Percentiles rank a stretch among this genome's conserved stretches.
Evolutionary conservation across 2,797 vertebrate genomes (phyloP).

Genomic region (Hephaestus fuliginosus): DNA sequence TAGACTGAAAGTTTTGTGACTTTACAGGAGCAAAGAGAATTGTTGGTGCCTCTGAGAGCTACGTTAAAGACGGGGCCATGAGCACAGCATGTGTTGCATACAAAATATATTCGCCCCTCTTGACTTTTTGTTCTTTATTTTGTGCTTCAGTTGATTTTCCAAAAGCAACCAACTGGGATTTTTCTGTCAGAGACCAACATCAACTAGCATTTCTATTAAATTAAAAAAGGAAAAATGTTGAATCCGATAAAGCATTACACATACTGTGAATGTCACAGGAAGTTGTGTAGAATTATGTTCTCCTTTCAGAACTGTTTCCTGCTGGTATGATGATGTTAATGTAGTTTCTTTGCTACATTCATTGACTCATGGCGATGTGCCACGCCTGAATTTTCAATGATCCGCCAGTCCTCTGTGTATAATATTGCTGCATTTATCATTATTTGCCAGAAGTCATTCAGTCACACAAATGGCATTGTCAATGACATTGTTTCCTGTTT

Average conservation of each 20-base stretch:
- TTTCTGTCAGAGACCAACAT: constrained; percentile 20
- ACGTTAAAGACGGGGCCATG: constrained; percentile 23
- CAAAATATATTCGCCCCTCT: constrained; percentile 28
- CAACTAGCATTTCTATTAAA: constrained; percentile 7
- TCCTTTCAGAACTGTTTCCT: constrained; percentile 7
- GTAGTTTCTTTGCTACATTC: constrained; percentile 13
- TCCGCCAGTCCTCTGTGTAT: constrained; percentile 4
- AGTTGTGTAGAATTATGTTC: neutral
- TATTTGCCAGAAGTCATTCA: constrained; percentile 40
- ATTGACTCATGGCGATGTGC: constrained; percentile 1
- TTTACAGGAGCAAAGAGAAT: constrained; percentile 19
- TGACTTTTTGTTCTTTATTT: constrained; percentile 41
- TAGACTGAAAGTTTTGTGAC: constrained; percentile 39
- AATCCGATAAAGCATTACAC: neutral
- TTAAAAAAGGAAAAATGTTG: neutral
- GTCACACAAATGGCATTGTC: constrained; percentile 41
- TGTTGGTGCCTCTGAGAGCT: constrained; percentile 9
- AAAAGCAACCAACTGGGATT: constrained; percentile 11
- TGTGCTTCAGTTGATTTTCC: constrained; percentile 33
- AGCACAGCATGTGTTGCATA: constrained; percentile 37
- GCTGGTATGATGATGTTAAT: neutral
- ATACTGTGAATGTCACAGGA: neutral
- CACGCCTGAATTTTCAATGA: constrained; percentile 31
- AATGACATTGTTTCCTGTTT: constrained; percentile 40
- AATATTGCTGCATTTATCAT: constrained; percentile 35